Evolutionary conservation across 2,113 vertebrate genomes (phyloP), one percentile per base, ranked within the genome.

Genomic region (Gymnarchus niloticus): DNA sequence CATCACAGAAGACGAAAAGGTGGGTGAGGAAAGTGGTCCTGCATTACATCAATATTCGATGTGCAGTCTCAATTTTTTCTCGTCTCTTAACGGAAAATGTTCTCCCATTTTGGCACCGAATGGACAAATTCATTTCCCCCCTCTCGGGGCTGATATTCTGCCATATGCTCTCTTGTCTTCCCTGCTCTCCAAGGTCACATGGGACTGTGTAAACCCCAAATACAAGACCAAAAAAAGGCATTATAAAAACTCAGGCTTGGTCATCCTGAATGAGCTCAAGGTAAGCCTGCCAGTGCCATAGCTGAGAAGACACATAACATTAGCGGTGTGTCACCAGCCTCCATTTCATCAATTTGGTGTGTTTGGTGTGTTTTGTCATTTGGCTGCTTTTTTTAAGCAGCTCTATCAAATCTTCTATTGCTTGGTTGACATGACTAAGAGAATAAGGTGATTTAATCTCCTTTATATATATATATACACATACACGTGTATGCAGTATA

Each of bases 131-230:
- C 2, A 37, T 81, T 6, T 81, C 83, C 1, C 4, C 8, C 48
- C 23, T 69, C 59, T 83, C 0, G 48, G 6, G 76, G 87, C 65
- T 86, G 83, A 84, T 73, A 44, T 73, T 21, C 76, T 57, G 87
- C 41, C 88, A 61, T 56, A 87, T 25, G 87, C 41, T 85, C 84
- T 81, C 21, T 33, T 46, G 54, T 19, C 44, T 76, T 37, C 25
- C 69, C 85, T 65, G 6, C 51, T 21, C 82, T 56, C 90, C 17
- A 90, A 95, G 95, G 93, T 95, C 94, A 96, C 93, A 33, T 99
- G 98, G 98, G 97, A 99, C 82, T 99, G 97, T 87, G 88, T 99
- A 89, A 99, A 98, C 89, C 93, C 96, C 86, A 99, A 98, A 90
- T 99, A 99, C 93, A 98, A 97, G 88, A 92, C 95, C 86, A 98